These are phyloP conservation scores for Torymus tubicola DNA, from an alignment of 2,888 invertebrate genomes.

Conservation along the genomic window DNA sequence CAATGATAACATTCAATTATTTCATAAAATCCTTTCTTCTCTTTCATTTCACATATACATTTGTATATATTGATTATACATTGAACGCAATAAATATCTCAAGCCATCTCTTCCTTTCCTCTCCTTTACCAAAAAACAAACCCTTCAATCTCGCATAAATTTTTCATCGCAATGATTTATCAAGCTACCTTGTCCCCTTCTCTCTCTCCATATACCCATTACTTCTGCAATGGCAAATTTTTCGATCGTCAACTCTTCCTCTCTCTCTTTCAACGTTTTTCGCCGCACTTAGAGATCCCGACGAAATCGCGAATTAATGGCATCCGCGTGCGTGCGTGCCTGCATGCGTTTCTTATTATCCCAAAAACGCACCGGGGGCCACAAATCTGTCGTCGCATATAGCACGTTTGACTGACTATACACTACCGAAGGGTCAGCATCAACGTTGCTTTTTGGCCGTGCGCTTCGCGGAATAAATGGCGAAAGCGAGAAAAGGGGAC, in stretches of 20 bases:
- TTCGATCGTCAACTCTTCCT: not conserved
- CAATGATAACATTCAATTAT: no score
- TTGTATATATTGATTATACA: conserved; percentile 2
- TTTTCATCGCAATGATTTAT: not conserved
- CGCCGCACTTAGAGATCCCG: not conserved
- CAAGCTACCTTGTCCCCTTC: not conserved
- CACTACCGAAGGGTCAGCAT: not conserved
- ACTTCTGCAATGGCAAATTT: not conserved
- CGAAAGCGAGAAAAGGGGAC: no score
- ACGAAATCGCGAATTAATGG: conserved; percentile 42
- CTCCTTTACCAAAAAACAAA: not conserved
- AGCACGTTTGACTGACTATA: conserved; percentile 6
- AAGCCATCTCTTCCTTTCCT: not conserved
- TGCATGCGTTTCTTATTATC: conserved; percentile 21
- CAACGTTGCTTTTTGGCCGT: no score
- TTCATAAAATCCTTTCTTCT: no score
- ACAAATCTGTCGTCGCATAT: conserved; percentile 39
- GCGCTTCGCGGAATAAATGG: no score
- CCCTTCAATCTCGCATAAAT: conserved; percentile 20
- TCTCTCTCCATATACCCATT: not conserved
- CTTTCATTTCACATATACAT: no score
- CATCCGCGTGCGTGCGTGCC: no score
- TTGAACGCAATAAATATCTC: conserved; percentile 23
- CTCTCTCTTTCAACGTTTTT: not conserved
- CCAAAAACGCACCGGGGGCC: not conserved